These are phyloP conservation scores for Oceanites oceanicus DNA, from an alignment of 2,113 vertebrate species.

Conservation along the genomic window DNA sequence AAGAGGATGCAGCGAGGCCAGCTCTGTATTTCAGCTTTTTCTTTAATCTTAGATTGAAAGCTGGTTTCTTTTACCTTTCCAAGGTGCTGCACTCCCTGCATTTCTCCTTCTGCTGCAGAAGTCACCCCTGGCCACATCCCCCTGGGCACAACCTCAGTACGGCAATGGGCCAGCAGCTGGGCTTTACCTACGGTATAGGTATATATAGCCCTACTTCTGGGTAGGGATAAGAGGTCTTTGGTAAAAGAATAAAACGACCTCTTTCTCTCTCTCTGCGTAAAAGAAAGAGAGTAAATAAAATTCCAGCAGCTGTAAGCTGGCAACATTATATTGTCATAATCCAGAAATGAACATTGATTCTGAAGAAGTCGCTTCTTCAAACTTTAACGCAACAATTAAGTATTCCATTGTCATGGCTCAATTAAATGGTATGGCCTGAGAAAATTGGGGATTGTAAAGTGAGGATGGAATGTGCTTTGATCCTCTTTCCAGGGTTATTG, in stretches of 20 bases:
- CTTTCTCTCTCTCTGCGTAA: neutral
- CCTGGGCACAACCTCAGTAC: neutral
- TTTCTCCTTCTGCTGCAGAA: neutral
- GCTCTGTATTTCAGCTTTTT: neutral
- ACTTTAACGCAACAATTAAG: conserved; percentile 84
- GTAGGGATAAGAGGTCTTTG: neutral
- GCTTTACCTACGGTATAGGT: neutral
- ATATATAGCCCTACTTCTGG: neutral
- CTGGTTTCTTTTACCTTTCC: neutral
- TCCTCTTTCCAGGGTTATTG: conserved; percentile 96
- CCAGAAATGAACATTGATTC: conserved; percentile 73
- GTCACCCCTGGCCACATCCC: neutral
- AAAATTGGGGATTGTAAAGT: conserved; percentile 89
- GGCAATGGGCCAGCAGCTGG: neutral
- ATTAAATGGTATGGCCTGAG: conserved; percentile 87
- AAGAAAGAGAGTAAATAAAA: conserved; percentile 46
- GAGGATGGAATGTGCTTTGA: conserved; percentile 95
- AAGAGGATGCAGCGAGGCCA: neutral
- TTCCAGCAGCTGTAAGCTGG: conserved; percentile 62
- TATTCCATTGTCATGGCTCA: conserved; percentile 86
- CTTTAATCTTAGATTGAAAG: neutral
- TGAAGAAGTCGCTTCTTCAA: conserved; percentile 77
- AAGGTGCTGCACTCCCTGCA: neutral
- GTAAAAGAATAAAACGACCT: conserved; percentile 29
- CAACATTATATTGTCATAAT: conserved; percentile 61